Base-by-base conservation (phyloP, 2,888 invertebrate genomes). In the Oscheius sp. region DNA sequence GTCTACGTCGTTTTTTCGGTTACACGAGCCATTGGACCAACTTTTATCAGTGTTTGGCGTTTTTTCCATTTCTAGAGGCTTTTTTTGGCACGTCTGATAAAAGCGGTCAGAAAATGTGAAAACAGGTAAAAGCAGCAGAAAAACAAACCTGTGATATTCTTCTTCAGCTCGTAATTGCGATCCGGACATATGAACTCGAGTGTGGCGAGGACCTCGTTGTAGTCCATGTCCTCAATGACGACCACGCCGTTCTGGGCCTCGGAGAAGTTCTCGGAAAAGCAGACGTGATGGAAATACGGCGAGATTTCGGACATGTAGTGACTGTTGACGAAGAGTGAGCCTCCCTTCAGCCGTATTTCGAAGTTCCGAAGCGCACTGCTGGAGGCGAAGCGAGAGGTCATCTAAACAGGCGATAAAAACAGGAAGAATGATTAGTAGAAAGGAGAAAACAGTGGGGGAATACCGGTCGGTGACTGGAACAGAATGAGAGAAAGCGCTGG, bases 221-320 rank as follows among this genome's bases (percentile, higher is more conserved):
- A 53, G 10, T 53, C 53, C 53, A 53, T 53, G 53, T 47, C 50
- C 21, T 70, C 50, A 42, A 50, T 47, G 35, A 47, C 48, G 60
- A 60, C 74, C 70, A 48, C 70, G 13, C 33, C 74, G 60, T 35
- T 58, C 47, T 29, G 13, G n/a, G 11, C 11, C 2, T 32, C 21
- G 1, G 21, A 35, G 65, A 65, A 63, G 9, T n/a, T 42, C 2
- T 53, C 2, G 51, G 29, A 55, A 68, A 68, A 55, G 32, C 13
- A 57, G 29, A 58, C 62, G 58, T 70, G 74, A 29, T 59, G 53
- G 53, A 74, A 74, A 48, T 74, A 74, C 10, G 74, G 74, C 13
- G 74, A 74, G 5, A 74, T 48, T 32, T 74, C 74, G 10, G 74
- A 70, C 42, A 74, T 29, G 37, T 21, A 70, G n/a, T 70, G 62